A percentile compares a stretch with the other conserved stretches of the same genome.
phyloP scores from a whole-genome alignment of 2,888 invertebrate species.

The Actias luna region DNA sequence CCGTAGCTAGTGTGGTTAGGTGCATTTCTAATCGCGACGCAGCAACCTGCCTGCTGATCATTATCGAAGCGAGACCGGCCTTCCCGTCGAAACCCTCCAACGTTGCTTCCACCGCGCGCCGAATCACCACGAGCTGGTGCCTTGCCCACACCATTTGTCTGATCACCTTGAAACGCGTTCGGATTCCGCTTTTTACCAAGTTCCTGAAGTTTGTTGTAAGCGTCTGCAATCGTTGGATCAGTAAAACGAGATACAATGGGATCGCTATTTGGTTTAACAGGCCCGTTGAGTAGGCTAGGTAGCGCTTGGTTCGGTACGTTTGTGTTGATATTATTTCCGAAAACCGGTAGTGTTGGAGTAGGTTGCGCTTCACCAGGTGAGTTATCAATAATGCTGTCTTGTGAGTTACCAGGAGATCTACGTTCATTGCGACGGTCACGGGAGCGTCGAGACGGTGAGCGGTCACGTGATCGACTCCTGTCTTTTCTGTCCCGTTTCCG shows the following conservation, averaged over 20 bases:
- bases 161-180: slow-evolving; percentile 77
- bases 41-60: slow-evolving; percentile 60
- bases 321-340: slow-evolving; percentile 29
- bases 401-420: slow-evolving; percentile 61
- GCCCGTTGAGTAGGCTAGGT: slow-evolving; percentile 37
- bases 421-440: slow-evolving; percentile 75
- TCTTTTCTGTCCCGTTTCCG: slow-evolving; percentile 77
- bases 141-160: slow-evolving; percentile 29
- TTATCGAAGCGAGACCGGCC: slow-evolving; percentile 60
- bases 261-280: slow-evolving; percentile 31
- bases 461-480: slow-evolving; percentile 80
- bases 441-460: slow-evolving; percentile 72
- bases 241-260: slow-evolving; percentile 44
- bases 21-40: slow-evolving; percentile 88
- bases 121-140: slow-evolving; percentile 28
- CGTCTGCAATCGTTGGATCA: slow-evolving; percentile 57
- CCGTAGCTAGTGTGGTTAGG: slow-evolving; percentile 89
- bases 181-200: slow-evolving; percentile 83
- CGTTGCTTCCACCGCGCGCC: slow-evolving; percentile 39
- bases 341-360: slow-evolving; percentile 28
- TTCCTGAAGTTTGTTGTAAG: slow-evolving; percentile 67
- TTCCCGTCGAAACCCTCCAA: slow-evolving; percentile 49
- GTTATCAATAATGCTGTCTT: slow-evolving; percentile 44
- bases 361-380: slow-evolving; percentile 26
- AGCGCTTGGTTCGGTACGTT: slow-evolving; percentile 30